Percentiles rank a stretch among this genome's conserved stretches.
Conservation (phyloP, 2,797 vertebrate genomes). For the Corythornis leucogaster region DNA sequence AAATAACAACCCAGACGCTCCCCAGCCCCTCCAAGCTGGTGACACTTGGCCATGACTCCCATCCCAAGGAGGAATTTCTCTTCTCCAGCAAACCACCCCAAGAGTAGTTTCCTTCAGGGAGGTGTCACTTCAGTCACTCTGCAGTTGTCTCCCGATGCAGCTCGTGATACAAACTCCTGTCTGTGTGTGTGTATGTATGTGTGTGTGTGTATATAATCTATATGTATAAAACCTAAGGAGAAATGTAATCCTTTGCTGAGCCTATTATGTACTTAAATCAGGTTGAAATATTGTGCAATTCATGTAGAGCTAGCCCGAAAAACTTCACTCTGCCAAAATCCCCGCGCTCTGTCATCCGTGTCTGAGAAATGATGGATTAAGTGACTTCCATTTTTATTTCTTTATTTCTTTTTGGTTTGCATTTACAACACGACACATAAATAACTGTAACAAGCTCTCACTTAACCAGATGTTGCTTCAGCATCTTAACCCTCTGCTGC, state of each 20-base stretch:
- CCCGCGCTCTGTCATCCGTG: slow-evolving; percentile 15
- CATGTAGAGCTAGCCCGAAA: slow-evolving; percentile 49
- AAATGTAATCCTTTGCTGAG: slow-evolving; percentile 56
- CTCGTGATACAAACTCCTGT: slow-evolving; percentile 21
- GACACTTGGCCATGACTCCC: not conserved
- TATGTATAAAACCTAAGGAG: slow-evolving; percentile 49
- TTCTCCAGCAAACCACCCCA: slow-evolving; percentile 5
- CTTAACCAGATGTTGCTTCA: slow-evolving; percentile 43
- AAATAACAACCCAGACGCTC: not conserved
- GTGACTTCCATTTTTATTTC: slow-evolving; percentile 20
- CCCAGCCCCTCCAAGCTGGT: not conserved
- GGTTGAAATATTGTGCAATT: slow-evolving; percentile 66
- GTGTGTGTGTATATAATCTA: not conserved
- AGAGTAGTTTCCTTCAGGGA: not conserved
- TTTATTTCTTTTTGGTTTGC: not conserved
- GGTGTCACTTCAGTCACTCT: not conserved
- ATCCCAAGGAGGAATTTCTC: not conserved
- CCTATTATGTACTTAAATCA: slow-evolving; percentile 60
- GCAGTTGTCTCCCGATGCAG: not conserved
- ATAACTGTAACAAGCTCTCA: slow-evolving; percentile 35
- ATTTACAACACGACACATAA: slow-evolving; percentile 20
- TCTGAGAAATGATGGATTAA: slow-evolving; percentile 28
- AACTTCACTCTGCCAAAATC: slow-evolving; percentile 50
- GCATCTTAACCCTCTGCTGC: not conserved
- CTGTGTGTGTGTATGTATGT: not conserved